Evolutionary conservation across 2,797 vertebrate species (phyloP), one percentile per base, ranked within the genome.

Genomic region (Macroramphosus scolopax): DNA sequence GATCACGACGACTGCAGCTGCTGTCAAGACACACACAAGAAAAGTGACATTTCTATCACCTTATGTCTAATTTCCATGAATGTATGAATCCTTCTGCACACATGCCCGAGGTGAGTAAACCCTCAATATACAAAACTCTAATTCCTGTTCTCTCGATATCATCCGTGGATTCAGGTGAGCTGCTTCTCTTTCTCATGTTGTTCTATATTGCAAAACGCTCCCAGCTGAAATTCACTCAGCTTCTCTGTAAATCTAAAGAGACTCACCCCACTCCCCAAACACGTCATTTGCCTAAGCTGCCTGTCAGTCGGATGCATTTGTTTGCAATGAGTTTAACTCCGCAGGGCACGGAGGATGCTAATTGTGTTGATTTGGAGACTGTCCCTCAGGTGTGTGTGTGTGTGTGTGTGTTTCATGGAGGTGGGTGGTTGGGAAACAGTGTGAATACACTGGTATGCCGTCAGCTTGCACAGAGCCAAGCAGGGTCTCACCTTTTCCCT

Each of bases 301-400:
- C 77, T 71, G 77, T 80, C 79, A 77, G 75, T 68, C 36, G 16
- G 67, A 40, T 63, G 77, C 72, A 82, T 83, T 80, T 87, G 78
- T 88, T 83, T 81, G 78, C 67, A 66, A 63, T 64, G 64, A 78
- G 72, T 76, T 74, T 52, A 76, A 78, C 83, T 88, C 83, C 51
- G 63, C 56, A 51, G 78, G 81, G 57, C 67, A 81, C 26, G 44
- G 51, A 72, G 63, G 74, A 85, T 82, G 76, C 57, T 79, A 75
- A 88, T 88, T 87, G 73, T 85, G 64, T 77, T 67, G 51, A 60
- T 71, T 83, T 68, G 35, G 70, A 77, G 82, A 84, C 80, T 77
- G 77, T 81, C 68, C 69, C 59, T 74, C 82, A 84, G 80, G 86
- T 87, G 74, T 74, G 61, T 67, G 47, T 57, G 63, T 73, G 58